Evolutionary conservation across 1,140 invertebrate genomes (phyloP), one percentile per base, ranked within the genome.

Genomic region (Batillaria attramentaria): DNA sequence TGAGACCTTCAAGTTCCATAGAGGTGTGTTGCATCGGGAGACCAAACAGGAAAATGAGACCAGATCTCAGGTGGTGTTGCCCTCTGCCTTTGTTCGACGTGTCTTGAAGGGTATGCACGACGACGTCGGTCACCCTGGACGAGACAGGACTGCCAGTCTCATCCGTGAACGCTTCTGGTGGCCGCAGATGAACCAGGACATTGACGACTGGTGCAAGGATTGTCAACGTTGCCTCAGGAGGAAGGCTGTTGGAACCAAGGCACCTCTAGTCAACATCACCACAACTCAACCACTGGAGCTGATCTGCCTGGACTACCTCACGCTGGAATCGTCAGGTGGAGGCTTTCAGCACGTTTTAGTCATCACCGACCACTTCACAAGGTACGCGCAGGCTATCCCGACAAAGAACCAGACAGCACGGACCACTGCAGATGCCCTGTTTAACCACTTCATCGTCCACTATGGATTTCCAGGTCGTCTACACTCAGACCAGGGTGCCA

Each of bases 301-400:
- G 10, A 78, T 82, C 6, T 79, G 73, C 42, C 39, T 83, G 31
- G 78, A 83, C 50, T 78, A 33, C 54, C 78, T 82, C 0, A 68
- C 72, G 10, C 35, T 83, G 43, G 78, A 80, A 46, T 20, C 74
- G n/a, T 78, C 81, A 2, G 78, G 78, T 28, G 78, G 77, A 20
- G 81, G 81, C 5, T 77, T 60, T 31, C 70, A 72, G 28, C 42
- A 72, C 24, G 33, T 82, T 6, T 35, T 80, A 3, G 72, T 78
- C 0, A 80, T 83, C 28, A 80, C 81, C 1, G 78, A 80, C 50
- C 81, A 80, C 69, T 80, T 80, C 57, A 83, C 79, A 5, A 33
- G 72, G n/a, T 78, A 69, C 65, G 79, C 79, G 0, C 62, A 62
- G 13, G 75, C 72, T 8, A 72, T 82, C 6, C 60, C 75, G 2